Base-by-base conservation (phyloP, 1,140 invertebrate genomes). In the Calephelis nemesis region DNA sequence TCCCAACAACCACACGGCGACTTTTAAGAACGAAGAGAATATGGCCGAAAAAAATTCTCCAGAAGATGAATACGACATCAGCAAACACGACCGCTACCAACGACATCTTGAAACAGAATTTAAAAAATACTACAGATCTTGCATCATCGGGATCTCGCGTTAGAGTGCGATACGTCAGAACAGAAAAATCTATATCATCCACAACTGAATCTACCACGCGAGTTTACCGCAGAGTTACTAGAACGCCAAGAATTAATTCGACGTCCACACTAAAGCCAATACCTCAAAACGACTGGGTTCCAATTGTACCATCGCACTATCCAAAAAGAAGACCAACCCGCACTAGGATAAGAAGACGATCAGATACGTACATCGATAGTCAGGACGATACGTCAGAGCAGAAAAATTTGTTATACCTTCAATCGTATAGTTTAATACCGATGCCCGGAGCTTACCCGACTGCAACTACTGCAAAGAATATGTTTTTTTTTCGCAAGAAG, bases 11-110 rank as follows among this genome's bases (percentile, higher is more conserved):
- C 5, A 87, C 85, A 1, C 74, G 69, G 67, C 80, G 77, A 76
- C 54, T 81, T 47, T 72, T 88, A 30, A 82, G 89, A 71, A 90
- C 85, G 60, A 91, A 90, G 74, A 81, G 89, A 75, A 91, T 91
- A 76, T 91, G 89, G 89, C 89, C 89, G 8, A 89, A 88, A 70
- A 79, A 81, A 69, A 77, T 87, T 47, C 70, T 81, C 68, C 79
- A 87, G 54, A 85, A 86, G 69, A 75, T 83, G 68, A 90, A 88
- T 65, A 76, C 72, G 42, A 78, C 73, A 39, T 76, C 71, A 30
- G 68, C 68, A 40, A 76, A 76, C 67, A 70, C 49, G 30, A 72
- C 47, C 49, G 68, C 62, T 48, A 67, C 69, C 40, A 73, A 71
- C n/a, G 78, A 73, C 49, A 78, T 69, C 65, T 65, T 54, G 49